Evolutionary conservation across 1,140 invertebrate genomes (phyloP).

Genomic region (Drosophila sturtevanti): DNA sequence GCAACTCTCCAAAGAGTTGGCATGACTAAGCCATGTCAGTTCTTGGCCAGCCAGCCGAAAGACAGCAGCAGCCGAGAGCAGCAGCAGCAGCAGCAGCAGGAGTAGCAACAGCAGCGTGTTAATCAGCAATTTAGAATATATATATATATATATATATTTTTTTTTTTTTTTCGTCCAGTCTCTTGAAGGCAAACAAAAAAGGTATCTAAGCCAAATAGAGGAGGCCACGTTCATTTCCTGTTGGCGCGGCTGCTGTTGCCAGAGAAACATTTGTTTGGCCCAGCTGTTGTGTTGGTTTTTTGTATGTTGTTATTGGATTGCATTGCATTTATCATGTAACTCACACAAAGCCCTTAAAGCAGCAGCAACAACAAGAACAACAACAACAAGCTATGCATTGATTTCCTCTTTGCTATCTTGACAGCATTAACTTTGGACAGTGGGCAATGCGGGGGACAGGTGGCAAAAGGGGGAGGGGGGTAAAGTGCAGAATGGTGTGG

Average conservation of each 20-base stretch:
- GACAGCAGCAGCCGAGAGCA: background rate
- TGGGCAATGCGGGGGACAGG: conserved; percentile 6
- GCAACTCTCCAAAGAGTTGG: conserved; percentile 26
- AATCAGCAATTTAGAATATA: conserved; percentile 81
- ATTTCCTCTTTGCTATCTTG: conserved; percentile 79
- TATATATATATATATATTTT: too few relatives aligned
- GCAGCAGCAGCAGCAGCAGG: background rate
- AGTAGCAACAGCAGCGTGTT: conserved; percentile 48
- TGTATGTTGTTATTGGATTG: conserved; percentile 56
- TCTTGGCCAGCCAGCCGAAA: conserved; percentile 15
- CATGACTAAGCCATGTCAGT: conserved; percentile 56
- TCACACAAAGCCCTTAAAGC: conserved; percentile 69
- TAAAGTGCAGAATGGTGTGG: too few relatives aligned
- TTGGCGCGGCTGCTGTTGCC: conserved; percentile 34
- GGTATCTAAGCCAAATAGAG: conserved; percentile 11
- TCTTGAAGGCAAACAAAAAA: conserved; percentile 45
- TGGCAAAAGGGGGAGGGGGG: background rate
- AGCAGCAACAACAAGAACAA: conserved; percentile 19
- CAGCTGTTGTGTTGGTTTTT: conserved; percentile 60
- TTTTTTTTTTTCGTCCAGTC: conserved; percentile 53
- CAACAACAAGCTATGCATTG: conserved; percentile 60
- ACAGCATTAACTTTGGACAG: conserved; percentile 70
- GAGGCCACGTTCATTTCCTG: conserved; percentile 66
- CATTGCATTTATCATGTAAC: conserved; percentile 73
- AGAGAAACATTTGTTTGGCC: conserved; percentile 41